Conservation (phyloP, 2,888 invertebrate species). For the Rotaria sp. region DNA sequence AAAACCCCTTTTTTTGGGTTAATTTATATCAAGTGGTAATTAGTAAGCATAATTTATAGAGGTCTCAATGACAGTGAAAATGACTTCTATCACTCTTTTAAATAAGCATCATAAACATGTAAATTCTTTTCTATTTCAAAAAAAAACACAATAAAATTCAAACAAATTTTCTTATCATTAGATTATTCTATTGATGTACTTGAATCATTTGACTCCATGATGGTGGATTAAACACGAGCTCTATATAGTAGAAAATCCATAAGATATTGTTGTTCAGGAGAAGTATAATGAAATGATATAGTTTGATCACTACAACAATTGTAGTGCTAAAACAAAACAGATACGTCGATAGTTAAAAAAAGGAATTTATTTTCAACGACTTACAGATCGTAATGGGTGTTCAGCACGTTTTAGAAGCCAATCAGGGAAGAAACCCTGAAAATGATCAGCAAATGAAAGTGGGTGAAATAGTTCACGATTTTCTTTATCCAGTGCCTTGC, state of each 20-base stretch:
- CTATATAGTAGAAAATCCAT: neutral
- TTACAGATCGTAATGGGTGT: slow-evolving; percentile 29
- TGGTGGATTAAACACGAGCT: neutral
- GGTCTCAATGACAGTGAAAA: too few species aligned
- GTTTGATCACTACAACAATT: slow-evolving; percentile 39
- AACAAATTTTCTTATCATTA: too few species aligned
- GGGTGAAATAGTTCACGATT: slow-evolving; percentile 38
- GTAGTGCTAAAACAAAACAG: slow-evolving; percentile 11
- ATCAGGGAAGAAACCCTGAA: slow-evolving; percentile 25
- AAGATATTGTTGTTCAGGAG: neutral
- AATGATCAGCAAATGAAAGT: slow-evolving; percentile 31
- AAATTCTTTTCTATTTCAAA: too few species aligned
- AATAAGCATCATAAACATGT: too few species aligned
- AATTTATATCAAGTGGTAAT: too few species aligned
- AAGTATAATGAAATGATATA: slow-evolving; percentile 39
- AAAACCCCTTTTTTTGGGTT: too few species aligned
- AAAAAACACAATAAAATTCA: too few species aligned
- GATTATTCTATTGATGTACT: too few species aligned
- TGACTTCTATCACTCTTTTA: too few species aligned
- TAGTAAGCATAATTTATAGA: too few species aligned
- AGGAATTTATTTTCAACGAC: neutral
- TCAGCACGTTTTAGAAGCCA: slow-evolving; percentile 31
- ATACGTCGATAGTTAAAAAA: neutral
- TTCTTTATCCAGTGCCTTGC: slow-evolving; percentile 18
- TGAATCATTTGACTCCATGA: too few species aligned